Percentiles rank a stretch among this genome's conserved stretches.
Conservation (phyloP, 2,888 invertebrate species). For the Homarus gammarus region DNA sequence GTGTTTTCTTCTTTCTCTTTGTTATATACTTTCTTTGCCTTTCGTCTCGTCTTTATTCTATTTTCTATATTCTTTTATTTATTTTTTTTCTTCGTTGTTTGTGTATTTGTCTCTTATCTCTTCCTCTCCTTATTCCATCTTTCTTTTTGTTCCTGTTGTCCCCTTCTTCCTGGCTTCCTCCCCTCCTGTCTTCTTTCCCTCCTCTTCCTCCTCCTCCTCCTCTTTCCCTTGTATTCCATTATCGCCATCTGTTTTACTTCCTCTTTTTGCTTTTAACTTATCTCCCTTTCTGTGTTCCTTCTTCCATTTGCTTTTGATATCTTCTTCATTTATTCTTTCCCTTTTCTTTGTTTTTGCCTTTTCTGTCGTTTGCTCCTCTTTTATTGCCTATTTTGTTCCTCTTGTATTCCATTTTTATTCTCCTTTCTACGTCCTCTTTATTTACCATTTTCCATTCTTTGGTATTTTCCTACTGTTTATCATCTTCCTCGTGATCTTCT, state of each 20-base stretch:
- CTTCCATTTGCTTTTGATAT: background rate
- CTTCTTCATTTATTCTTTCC: background rate
- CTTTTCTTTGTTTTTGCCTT: background rate
- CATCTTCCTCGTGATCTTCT: no score
- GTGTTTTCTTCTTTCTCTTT: no score
- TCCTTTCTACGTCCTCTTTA: background rate
- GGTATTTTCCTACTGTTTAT: no score
- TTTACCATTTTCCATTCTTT: no score
- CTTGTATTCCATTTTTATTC: background rate
- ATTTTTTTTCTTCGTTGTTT: no score
- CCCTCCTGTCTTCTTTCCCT: background rate
- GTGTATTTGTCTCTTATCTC: background rate
- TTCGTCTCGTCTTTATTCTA: no score
- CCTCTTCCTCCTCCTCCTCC: constrained; percentile 13
- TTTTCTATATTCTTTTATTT: no score
- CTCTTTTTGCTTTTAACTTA: background rate
- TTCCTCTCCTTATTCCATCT: background rate
- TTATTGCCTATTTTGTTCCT: constrained; percentile 1
- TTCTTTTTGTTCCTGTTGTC: background rate
- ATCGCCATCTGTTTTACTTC: background rate
- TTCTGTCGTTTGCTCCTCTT: background rate
- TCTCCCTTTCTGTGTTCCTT: background rate
- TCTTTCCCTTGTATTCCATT: background rate
- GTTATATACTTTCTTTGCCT: no score
- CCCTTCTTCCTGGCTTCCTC: background rate